Evolutionary conservation across 1,140 invertebrate species (phyloP), one percentile per base, ranked within the genome.

Genomic region (Propsilocerus akamusi): DNA sequence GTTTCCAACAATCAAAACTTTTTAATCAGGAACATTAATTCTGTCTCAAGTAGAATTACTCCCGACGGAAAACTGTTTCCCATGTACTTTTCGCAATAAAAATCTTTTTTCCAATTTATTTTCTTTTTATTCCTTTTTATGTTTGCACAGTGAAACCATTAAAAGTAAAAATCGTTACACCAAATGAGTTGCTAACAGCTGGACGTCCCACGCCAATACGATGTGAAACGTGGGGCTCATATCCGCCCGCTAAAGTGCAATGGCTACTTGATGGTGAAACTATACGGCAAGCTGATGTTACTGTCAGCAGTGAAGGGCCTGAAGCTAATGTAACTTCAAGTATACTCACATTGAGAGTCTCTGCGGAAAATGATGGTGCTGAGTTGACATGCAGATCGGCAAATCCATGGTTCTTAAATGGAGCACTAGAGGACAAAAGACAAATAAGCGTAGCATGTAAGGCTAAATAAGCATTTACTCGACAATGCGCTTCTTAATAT

Each of bases 381-480:
- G 76, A 80, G 54, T 73, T 93, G 47, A 80, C 81, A 37, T 93
- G 88, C 60, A 73, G 84, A 53, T 86, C 88, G n/a, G 82, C 88
- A 62, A 92, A 93, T 72, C 83, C 86, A 3, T 80, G 82, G 68
- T 84, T 90, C 60, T 84, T 85, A 17, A 81, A 83, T 25, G 78
- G 81, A 54, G 77, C 77, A 48, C 67, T 86, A 17, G 83, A 90
- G 63, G 81, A 86, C 56, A 78, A 77, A 14, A 77, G 81, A 59
- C 75, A 75, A 52, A 73, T 91, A 52, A 76, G 78, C 58, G 84
- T 92, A 55, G 77, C 83, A 64, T 90, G 87, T 91, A 72, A 88
- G 83, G 80, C 63, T 52, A 50, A 53, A 56, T 57, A 51, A 48
- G 50, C 50, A 47, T 51, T 54, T 55, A 51, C 50, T 51, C 48